Conservation (phyloP, 2,888 invertebrate genomes). For the Xestia ashworthii region DNA sequence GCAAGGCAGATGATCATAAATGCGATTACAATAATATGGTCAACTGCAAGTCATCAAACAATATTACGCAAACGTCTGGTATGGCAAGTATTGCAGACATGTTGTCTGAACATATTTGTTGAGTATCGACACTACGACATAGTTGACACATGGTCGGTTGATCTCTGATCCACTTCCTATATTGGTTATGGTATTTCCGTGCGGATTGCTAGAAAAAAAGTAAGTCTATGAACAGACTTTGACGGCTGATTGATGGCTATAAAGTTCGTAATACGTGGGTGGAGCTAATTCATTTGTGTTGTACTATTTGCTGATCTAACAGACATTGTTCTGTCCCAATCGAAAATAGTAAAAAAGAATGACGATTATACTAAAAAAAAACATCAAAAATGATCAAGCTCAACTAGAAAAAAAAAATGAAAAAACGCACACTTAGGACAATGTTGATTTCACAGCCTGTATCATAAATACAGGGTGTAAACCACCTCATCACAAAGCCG, state of each 20-base stretch:
- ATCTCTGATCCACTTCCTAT: constrained; percentile 35
- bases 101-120: constrained; percentile 33
- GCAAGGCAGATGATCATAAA: background rate
- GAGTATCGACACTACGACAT: constrained; percentile 10
- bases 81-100: constrained; percentile 3
- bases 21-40: background rate
- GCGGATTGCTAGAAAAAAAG: constrained; percentile 15
- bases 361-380: too few species aligned
- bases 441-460: too few species aligned
- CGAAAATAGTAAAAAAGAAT: too few species aligned
- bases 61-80: background rate
- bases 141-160: constrained; percentile 26
- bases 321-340: too few species aligned
- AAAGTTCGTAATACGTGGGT: too few species aligned
- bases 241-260: background rate
- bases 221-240: background rate
- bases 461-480: too few species aligned
- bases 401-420: too few species aligned
- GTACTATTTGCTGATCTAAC: too few species aligned
- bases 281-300: too few species aligned
- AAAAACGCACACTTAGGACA: too few species aligned
- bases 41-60: background rate
- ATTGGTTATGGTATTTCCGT: constrained; percentile 36
- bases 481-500: too few species aligned
- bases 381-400: too few species aligned